Evolutionary conservation across 1,140 invertebrate genomes (phyloP).

Genomic region (Galendromus occidentalis): DNA sequence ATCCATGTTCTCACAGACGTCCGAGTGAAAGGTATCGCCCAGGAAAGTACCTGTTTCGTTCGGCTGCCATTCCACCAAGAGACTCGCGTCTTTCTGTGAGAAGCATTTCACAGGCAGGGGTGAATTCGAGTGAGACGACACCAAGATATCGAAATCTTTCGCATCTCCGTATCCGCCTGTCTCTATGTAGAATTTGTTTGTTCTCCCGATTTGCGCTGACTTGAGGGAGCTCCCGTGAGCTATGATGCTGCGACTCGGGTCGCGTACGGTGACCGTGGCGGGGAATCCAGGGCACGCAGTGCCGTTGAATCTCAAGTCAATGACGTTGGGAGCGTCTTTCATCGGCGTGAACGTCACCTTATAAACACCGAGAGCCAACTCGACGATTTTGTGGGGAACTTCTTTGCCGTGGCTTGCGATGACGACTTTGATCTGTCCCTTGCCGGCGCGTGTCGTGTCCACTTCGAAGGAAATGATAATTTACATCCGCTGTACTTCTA

Average conservation of each 20-base stretch:
- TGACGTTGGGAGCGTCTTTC: constrained; percentile 54
- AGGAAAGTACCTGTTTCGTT: constrained; percentile 29
- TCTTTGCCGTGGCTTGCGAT: constrained; percentile 54
- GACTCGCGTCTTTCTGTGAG: constrained; percentile 77
- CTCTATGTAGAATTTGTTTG: constrained; percentile 68
- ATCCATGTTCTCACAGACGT: too few relatives aligned
- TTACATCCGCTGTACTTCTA: too few relatives aligned
- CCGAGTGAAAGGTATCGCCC: too few relatives aligned
- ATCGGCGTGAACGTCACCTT: constrained; percentile 63
- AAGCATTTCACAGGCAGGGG: constrained; percentile 82
- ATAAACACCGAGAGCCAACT: constrained; percentile 33
- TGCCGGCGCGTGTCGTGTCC: constrained; percentile 46
- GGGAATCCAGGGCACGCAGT: constrained; percentile 31
- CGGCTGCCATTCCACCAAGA: constrained; percentile 77
- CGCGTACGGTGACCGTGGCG: constrained; percentile 33
- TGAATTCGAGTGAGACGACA: constrained; percentile 38
- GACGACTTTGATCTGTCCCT: constrained; percentile 52
- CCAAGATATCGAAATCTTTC: constrained; percentile 72
- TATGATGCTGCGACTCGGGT: constrained; percentile 47
- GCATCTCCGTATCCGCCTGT: constrained; percentile 53
- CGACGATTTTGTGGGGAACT: constrained; percentile 45
- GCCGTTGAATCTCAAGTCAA: constrained; percentile 55
- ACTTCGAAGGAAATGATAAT: constrained; percentile 33
- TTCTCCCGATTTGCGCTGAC: constrained; percentile 52
- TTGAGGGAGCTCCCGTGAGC: constrained; percentile 58